Percentiles rank a stretch among this genome's conserved stretches.
Conservation (phyloP, 2,797 vertebrate genomes). For the Sebastes steindachneri region DNA sequence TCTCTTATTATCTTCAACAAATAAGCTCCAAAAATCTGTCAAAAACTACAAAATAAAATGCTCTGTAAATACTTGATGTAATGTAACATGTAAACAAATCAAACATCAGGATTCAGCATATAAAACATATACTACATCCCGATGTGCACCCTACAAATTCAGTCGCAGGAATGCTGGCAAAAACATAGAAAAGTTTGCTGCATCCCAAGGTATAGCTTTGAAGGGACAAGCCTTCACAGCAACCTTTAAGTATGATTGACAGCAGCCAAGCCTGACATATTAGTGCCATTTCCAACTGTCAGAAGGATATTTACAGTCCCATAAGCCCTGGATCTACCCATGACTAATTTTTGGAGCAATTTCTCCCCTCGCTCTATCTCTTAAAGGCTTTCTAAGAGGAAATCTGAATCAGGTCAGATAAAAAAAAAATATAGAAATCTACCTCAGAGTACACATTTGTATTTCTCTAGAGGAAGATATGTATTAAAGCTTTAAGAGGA, state of each 20-base stretch:
- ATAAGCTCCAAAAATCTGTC: neutral
- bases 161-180: neutral
- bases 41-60: neutral
- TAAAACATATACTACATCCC: neutral
- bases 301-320: slow-evolving; percentile 67
- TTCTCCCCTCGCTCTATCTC: slow-evolving; percentile 29
- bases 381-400: slow-evolving; percentile 13
- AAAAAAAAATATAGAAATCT: slow-evolving; percentile 21
- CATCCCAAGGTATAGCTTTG: slow-evolving; percentile 50
- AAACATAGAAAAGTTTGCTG: slow-evolving; percentile 4
- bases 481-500: neutral
- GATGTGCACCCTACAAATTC: neutral
- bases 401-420: slow-evolving; percentile 51
- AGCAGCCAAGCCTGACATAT: slow-evolving; percentile 60
- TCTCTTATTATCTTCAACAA: neutral
- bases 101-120: neutral
- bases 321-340: slow-evolving; percentile 57
- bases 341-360: slow-evolving; percentile 55
- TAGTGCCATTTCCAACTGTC: slow-evolving; percentile 62
- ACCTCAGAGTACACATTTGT: neutral
- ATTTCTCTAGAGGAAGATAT: neutral
- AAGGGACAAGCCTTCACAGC: slow-evolving; percentile 40
- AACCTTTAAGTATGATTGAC: slow-evolving; percentile 71
- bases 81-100: neutral
- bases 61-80: neutral